Conservation (phyloP, 2,888 invertebrate species). For the Vandiemenella viatica region DNA sequence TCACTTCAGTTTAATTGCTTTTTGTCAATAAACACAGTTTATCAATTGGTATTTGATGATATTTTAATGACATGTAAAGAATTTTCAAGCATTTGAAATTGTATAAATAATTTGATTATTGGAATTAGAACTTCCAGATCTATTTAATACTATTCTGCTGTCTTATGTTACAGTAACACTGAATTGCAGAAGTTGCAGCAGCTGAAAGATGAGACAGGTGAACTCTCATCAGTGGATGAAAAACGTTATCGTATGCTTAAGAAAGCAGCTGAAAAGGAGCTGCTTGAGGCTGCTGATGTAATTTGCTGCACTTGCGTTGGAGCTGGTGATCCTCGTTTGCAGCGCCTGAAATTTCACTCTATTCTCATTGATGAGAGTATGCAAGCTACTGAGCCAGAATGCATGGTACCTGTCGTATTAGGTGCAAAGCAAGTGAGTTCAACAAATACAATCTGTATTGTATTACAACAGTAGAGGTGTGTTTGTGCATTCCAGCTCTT, state of each 20-base stretch:
- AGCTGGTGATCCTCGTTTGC: slow-evolving; percentile 90
- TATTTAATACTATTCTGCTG: too few relatives aligned
- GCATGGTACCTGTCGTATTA: slow-evolving; percentile 96
- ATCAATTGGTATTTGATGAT: too few relatives aligned
- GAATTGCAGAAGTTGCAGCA: slow-evolving; percentile 92
- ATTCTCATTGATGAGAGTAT: slow-evolving; percentile 95
- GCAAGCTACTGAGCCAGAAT: slow-evolving; percentile 95
- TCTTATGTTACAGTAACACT: slow-evolving; percentile 44
- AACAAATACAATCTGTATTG: too few relatives aligned
- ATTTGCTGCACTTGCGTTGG: slow-evolving; percentile 99
- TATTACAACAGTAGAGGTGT: too few relatives aligned
- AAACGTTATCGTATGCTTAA: slow-evolving; percentile 82
- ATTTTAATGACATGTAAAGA: too few relatives aligned
- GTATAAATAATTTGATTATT: too few relatives aligned
- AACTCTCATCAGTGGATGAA: slow-evolving; percentile 89
- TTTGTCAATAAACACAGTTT: too few relatives aligned
- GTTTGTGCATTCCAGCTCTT: too few relatives aligned
- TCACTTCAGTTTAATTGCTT: too few relatives aligned
- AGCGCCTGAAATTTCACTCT: slow-evolving; percentile 84
- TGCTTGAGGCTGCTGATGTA: slow-evolving; percentile 92
- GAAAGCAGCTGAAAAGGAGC: slow-evolving; percentile 76
- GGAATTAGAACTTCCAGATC: too few relatives aligned
- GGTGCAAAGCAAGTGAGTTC: slow-evolving; percentile 76
- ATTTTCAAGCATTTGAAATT: too few relatives aligned
- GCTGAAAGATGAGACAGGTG: slow-evolving; percentile 95